These are phyloP conservation scores for Leptinotarsa undecemlineata DNA, from an alignment of 1,140 invertebrate species.

Conservation along the genomic window DNA sequence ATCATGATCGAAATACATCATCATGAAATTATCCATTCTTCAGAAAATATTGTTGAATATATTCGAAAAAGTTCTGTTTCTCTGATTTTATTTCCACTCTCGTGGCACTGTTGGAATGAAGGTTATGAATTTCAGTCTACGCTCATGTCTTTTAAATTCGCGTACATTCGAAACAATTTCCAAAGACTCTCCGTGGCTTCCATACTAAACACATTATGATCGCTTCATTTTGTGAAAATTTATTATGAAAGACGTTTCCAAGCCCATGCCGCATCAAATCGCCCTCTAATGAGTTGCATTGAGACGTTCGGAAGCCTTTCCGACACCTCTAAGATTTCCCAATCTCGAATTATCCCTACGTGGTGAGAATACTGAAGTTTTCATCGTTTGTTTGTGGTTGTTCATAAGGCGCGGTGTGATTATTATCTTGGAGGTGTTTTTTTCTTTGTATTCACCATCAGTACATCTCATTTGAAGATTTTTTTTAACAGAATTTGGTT, in stretches of 20 bases:
- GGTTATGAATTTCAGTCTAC: too few relatives aligned
- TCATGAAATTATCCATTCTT: too few relatives aligned
- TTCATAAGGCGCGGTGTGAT: too few relatives aligned
- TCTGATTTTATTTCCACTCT: too few relatives aligned
- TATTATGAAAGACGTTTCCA: slow-evolving; percentile 31
- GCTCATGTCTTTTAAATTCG: slow-evolving; percentile 10
- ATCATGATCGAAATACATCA: too few relatives aligned
- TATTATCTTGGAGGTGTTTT: too few relatives aligned
- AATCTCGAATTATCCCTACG: slow-evolving; percentile 26
- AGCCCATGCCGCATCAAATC: slow-evolving; percentile 21
- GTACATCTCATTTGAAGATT: too few relatives aligned
- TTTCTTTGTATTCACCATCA: too few relatives aligned
- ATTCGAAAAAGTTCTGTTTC: too few relatives aligned
- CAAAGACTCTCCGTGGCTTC: slow-evolving; percentile 33
- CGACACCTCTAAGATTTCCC: slow-evolving; percentile 33
- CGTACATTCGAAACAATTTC: slow-evolving; percentile 34
- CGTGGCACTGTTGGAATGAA: too few relatives aligned
- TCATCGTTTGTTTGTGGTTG: not conserved
- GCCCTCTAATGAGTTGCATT: slow-evolving; percentile 34
- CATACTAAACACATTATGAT: slow-evolving; percentile 38
- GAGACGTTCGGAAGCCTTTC: slow-evolving; percentile 27
- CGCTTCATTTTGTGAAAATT: slow-evolving; percentile 32
- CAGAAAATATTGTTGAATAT: too few relatives aligned
- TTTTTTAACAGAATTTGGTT: too few relatives aligned
- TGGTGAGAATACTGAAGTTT: slow-evolving; percentile 20